Evolutionary conservation across 2,113 vertebrate genomes (phyloP), one percentile per base, ranked within the genome.

Genomic region (Ivindomyrus marchei): DNA sequence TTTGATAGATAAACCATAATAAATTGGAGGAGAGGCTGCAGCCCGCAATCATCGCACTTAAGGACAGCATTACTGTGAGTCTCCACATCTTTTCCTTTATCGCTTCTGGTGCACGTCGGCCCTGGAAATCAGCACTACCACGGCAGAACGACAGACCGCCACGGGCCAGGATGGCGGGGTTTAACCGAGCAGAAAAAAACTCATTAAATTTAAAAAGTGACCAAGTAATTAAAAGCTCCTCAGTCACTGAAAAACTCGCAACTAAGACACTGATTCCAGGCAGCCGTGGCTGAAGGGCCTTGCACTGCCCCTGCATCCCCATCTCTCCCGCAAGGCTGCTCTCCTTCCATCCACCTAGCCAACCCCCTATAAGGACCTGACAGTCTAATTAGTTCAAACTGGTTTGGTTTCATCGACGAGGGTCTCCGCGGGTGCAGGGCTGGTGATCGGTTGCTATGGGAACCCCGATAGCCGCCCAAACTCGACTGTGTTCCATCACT

Each of bases 321-420:
- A 39, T 77, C 70, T 36, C 27, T 1, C 11, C 66, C 36, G n/a
- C 27, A 74, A 74, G 10, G 31, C 27, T 17, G 27, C 31, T 77
- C 15, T 80, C 74, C 36, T 13, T 80, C 74, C 31, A 80, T 42
- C 74, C 31, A 15, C 70, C 31, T 9, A 6, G 36, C 70, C 36
- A 7, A 80, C 74, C 74, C 74, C 39, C 31, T 77, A 39, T 77
- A 77, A 39, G 74, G 36, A 77, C 36, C 74, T 42, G 36, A 17
- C 74, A 42, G 74, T 80, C 74, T 80, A 80, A 80, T 80, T 80
- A 80, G 74, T 80, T 80, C 74, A 80, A 39, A 80, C 74, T 80
- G 74, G 74, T 80, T 80, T 80, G 74, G 74, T 42, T 80, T 42
- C 74, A 80, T 80, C 39, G 74, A 80, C 36, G 5, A 80, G 17